These are phyloP conservation scores for Prunella fulvescens DNA, from an alignment of 2,113 vertebrate species.

Conservation along the genomic window DNA sequence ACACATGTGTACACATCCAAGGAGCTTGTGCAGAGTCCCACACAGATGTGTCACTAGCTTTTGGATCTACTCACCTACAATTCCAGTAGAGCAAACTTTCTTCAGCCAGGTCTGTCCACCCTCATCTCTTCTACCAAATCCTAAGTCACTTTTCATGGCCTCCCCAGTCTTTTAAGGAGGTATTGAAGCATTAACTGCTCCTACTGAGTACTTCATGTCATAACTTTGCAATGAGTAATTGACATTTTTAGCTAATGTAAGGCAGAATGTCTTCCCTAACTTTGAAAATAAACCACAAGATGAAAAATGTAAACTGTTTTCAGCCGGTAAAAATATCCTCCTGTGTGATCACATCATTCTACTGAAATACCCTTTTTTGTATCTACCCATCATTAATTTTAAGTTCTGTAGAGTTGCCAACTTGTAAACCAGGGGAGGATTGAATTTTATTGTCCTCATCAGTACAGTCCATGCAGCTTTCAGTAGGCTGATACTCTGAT, in stretches of 20 bases:
- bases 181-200: background rate
- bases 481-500: background rate
- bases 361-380: background rate
- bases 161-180: background rate
- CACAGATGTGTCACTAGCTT: background rate
- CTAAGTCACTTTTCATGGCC: background rate
- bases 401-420: background rate
- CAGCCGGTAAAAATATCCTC: background rate
- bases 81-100: background rate
- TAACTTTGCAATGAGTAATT: background rate
- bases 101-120: background rate
- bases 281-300: background rate
- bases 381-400: background rate
- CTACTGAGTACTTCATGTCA: background rate
- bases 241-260: background rate
- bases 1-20: rapidly evolving
- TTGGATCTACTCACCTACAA: background rate
- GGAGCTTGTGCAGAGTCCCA: background rate
- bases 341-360: background rate
- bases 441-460: background rate
- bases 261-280: background rate
- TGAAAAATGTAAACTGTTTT: background rate
- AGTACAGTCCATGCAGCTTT: background rate
- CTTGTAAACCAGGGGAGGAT: background rate
- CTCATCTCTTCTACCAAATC: background rate